Evolutionary conservation across 1,140 invertebrate species (phyloP).

Genomic region (Habropoda laboriosa): DNA sequence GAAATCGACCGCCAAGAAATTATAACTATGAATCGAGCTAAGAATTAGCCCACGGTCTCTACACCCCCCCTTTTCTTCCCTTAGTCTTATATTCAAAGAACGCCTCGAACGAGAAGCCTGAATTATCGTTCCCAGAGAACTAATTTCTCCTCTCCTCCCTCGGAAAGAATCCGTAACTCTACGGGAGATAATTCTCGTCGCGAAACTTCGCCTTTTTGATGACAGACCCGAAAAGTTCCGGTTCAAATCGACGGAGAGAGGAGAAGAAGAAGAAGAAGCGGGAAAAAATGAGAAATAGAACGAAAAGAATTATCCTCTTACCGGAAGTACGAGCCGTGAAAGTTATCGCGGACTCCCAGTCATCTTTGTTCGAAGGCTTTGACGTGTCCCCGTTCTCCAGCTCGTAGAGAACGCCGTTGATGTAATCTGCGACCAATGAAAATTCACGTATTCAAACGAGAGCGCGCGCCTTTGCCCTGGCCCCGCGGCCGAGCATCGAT

Average conservation of each 20-base stretch:
- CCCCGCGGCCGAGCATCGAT: conserved; percentile 17
- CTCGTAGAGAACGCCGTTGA: conserved; percentile 90
- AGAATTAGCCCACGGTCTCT: conserved; percentile 21
- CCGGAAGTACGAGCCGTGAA: conserved; percentile 92
- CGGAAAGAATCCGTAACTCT: conserved; percentile 9
- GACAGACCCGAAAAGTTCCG: neutral
- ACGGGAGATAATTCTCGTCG: neutral
- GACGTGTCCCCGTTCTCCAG: conserved; percentile 84
- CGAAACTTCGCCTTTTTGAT: conserved; percentile 4
- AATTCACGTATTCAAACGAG: conserved; percentile 40
- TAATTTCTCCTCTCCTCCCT: no score
- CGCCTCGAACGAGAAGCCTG: neutral
- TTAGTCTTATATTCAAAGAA: conserved; percentile 8
- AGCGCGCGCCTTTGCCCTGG: neutral
- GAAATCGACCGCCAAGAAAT: conserved; percentile 9
- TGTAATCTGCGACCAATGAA: conserved; percentile 85
- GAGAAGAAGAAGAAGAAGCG: neutral
- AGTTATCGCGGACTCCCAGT: conserved; percentile 92
- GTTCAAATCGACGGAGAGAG: neutral
- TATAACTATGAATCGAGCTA: conserved; percentile 1
- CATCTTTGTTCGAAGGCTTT: conserved; percentile 84
- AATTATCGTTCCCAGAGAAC: neutral
- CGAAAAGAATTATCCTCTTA: conserved; percentile 80
- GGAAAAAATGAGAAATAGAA: neutral
- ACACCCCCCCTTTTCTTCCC: no score